Evolutionary conservation across 2,888 invertebrate species (phyloP).

Genomic region (Andrena haemorrhoa): DNA sequence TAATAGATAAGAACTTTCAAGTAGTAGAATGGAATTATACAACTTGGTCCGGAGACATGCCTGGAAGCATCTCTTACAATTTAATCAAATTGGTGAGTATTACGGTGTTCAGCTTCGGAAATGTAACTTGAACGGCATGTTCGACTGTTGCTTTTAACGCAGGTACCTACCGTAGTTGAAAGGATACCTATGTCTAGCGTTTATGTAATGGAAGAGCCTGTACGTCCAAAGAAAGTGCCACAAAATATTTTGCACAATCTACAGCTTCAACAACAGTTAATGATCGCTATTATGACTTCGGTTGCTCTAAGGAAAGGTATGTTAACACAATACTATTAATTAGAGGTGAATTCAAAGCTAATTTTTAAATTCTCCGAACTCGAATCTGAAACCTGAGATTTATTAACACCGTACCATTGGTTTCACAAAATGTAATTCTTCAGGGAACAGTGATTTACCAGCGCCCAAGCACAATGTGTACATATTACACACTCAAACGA

Average conservation of each 20-base stretch:
- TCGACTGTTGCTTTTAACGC: not conserved
- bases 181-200: slow-evolving; percentile 29
- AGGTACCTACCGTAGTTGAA: slow-evolving; percentile 29
- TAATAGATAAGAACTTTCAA: slow-evolving; percentile 17
- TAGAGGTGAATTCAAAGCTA: no score
- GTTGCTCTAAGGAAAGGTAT: slow-evolving; percentile 7
- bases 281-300: slow-evolving; percentile 2
- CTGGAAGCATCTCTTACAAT: not conserved
- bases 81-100: slow-evolving; percentile 23
- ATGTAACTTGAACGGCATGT: not conserved
- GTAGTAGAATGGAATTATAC: slow-evolving; percentile 38
- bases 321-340: not conserved
- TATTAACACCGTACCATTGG: not conserved
- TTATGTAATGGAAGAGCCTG: slow-evolving; percentile 51
- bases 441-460: not conserved
- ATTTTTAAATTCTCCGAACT: no score
- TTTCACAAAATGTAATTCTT: slow-evolving; percentile 8
- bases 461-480: slow-evolving; percentile 15
- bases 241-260: not conserved
- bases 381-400: not conserved
- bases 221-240: not conserved
- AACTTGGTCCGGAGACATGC: not conserved
- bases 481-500: not conserved
- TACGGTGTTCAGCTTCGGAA: not conserved
- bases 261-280: not conserved